Conservation (phyloP, 30 jellyfish, hydroid and myxozoan species). For the Mastigias papua region DNA sequence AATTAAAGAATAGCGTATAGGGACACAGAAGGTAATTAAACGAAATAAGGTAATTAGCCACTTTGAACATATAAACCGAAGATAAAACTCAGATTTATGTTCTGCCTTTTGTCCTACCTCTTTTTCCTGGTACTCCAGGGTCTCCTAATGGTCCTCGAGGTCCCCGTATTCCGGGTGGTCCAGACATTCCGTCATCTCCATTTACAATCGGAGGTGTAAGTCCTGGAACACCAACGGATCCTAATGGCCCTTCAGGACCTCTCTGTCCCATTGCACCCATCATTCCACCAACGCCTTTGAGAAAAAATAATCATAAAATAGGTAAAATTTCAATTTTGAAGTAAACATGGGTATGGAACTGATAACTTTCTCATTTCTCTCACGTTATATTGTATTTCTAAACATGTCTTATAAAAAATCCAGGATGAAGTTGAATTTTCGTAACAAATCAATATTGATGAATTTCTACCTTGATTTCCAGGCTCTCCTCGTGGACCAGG, state of each 20-base stretch:
- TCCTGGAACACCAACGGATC: slow-evolving; percentile 83
- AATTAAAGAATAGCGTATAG: too few relatives aligned
- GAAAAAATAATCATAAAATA: neutral
- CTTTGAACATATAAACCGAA: too few relatives aligned
- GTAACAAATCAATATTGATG: too few relatives aligned
- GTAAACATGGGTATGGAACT: too few relatives aligned
- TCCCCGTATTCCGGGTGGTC: slow-evolving; percentile 75
- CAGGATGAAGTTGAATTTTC: neutral
- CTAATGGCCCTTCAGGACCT: slow-evolving; percentile 82
- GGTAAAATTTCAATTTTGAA: too few relatives aligned
- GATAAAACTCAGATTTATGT: neutral
- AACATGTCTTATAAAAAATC: too few relatives aligned
- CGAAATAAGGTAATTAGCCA: too few relatives aligned
- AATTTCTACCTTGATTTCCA: slow-evolving; percentile 63
- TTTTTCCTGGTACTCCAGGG: slow-evolving; percentile 58
- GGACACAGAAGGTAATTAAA: too few relatives aligned
- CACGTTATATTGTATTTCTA: too few relatives aligned
- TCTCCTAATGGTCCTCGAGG: slow-evolving; percentile 66
- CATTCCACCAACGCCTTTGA: slow-evolving; percentile 85
- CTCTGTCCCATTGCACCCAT: slow-evolving; percentile 78
- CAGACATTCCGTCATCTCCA: slow-evolving; percentile 79
- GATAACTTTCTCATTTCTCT: too few relatives aligned
- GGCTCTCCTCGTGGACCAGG: slow-evolving; percentile 86
- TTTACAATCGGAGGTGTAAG: slow-evolving; percentile 15
- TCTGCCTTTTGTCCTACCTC: slow-evolving; percentile 33